Evolutionary conservation across 2,113 vertebrate genomes (phyloP), one percentile per base, ranked within the genome.

Genomic region (Actenoides hombroni): DNA sequence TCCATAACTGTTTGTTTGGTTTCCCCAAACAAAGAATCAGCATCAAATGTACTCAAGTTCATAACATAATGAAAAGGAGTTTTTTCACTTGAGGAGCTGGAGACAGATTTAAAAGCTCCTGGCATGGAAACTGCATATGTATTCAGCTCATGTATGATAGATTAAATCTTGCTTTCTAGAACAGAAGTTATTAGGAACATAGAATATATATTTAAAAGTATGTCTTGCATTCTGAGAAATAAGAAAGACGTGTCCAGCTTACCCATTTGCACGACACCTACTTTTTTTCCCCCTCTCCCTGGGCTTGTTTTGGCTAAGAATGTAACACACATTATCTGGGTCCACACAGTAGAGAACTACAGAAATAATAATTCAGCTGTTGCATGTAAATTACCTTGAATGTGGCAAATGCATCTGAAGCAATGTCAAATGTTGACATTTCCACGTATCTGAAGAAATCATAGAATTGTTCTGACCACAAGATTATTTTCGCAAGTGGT

Each of bases 381-480:
- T 24, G 29, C 4, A 24, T 11, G 33, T 29, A 42, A 53, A 19
- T 97, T 98, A 98, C 98, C 98, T 99, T 99, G 95, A 99, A 99
- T 1, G 98, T 99, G 85, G 98, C 98, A 96, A 99, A 99, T 3
- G 98, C 98, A 96, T 99, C 98, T 1, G 98, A 99, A 92, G 98
- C 98, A 29, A 99, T 99, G 93, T 99, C 98, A 96, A 99, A 99
- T 15, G 98, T 99, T 73, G 98, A 99, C 98, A 99, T 98, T 92
- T 99, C 98, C 57, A 99, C 98, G 1, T 99, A 99, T 98, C 98
- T 98, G 98, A 99, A 99, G 98, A 99, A 99, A 95, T 99, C 98
- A 23, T 99, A 98, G 97, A 99, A 98, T n/a, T 98, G 98, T 81
- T 98, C 98, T 53, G 98, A 98, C 98, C 98, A 98, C 95, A 99